Conservation (phyloP, 2,113 vertebrate genomes). For the Porphyrio hochstetteri region DNA sequence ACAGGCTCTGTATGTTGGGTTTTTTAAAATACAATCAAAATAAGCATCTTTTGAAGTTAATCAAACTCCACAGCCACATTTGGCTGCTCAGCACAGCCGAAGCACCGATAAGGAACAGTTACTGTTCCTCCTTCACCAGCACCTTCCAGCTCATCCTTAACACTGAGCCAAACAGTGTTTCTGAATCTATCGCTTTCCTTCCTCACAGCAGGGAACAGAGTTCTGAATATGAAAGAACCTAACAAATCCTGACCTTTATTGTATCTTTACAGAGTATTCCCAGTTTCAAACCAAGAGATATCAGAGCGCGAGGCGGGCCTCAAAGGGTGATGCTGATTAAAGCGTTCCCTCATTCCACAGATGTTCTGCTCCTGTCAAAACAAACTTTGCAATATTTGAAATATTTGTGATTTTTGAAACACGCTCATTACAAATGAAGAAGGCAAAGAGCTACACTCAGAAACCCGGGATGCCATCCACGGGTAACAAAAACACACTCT, state of each 20-base stretch:
- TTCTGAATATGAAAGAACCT: not conserved
- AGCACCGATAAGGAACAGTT: not conserved
- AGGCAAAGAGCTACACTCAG: not conserved
- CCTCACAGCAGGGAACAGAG: not conserved
- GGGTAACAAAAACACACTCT: not conserved
- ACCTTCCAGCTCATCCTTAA: not conserved
- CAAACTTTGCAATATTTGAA: conserved; percentile 50
- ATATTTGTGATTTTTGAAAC: conserved; percentile 38
- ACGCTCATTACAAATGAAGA: conserved; percentile 26
- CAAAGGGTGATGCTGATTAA: conserved; percentile 54
- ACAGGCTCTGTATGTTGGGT: not conserved
- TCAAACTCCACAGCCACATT: not conserved
- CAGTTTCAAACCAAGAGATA: conserved; percentile 43
- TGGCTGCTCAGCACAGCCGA: not conserved
- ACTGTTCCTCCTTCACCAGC: not conserved
- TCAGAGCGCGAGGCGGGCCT: not conserved
- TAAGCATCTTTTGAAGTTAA: not conserved
- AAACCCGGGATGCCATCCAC: not conserved
- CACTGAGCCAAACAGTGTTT: not conserved
- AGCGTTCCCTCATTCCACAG: not conserved
- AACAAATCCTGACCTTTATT: conserved; percentile 31
- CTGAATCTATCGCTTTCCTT: not conserved
- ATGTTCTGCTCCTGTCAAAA: conserved; percentile 48
- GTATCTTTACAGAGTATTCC: conserved; percentile 29
- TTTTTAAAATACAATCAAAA: not conserved